These are phyloP conservation scores for Pluvialis apricaria DNA, from an alignment of 2,113 vertebrate species.

Conservation along the genomic window DNA sequence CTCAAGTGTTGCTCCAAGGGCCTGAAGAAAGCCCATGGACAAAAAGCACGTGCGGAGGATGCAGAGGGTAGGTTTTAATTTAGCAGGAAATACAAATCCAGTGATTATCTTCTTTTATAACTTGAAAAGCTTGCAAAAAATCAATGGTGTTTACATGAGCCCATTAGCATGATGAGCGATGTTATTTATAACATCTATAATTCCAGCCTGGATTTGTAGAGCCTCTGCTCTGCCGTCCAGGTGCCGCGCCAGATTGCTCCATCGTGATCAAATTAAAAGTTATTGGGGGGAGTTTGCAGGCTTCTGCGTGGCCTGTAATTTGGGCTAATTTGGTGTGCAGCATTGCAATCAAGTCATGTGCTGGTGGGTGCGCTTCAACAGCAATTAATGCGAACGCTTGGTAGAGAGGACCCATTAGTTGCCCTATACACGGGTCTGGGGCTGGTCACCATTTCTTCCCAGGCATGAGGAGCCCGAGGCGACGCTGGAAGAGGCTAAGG, in stretches of 20 bases:
- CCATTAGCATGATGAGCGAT: not conserved
- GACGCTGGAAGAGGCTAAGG: not conserved
- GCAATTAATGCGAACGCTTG: not conserved
- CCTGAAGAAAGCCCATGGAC: too few species aligned
- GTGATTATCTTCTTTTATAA: not conserved
- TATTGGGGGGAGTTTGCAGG: not conserved
- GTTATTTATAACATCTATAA: not conserved
- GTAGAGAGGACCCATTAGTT: not conserved
- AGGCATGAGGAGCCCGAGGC: fast-evolving
- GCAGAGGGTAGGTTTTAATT: not conserved
- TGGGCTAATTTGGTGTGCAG: not conserved
- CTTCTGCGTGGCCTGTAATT: not conserved
- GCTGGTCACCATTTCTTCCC: not conserved
- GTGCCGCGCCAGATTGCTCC: not conserved
- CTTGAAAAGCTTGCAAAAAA: not conserved
- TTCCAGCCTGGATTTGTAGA: not conserved
- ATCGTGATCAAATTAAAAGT: not conserved
- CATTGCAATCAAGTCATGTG: fast-evolving
- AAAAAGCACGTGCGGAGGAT: not conserved
- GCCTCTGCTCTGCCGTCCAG: not conserved
- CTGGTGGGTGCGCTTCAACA: not conserved
- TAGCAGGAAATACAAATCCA: not conserved
- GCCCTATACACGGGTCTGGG: fast-evolving
- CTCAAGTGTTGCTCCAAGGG: not conserved
- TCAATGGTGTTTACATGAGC: not conserved